Percentiles rank a stretch among this genome's conserved stretches.
These are phyloP conservation scores for Folsomia manolachei DNA, from an alignment of 2,888 invertebrate species.

Conservation along the genomic window DNA sequence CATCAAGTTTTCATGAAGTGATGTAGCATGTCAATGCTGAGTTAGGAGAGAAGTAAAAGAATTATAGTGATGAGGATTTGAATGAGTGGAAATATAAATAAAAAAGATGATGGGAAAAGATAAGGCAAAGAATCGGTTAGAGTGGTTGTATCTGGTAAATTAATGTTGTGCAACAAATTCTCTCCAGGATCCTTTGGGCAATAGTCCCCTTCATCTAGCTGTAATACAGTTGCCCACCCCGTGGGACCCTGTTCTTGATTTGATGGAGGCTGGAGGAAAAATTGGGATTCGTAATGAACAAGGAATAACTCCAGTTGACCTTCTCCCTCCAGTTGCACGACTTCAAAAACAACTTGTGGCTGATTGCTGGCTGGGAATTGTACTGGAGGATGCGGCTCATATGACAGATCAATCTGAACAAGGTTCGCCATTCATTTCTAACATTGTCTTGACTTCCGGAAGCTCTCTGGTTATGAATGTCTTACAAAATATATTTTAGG, in stretches of 20 bases:
- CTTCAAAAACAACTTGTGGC: conserved; percentile 56
- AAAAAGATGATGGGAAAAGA: not conserved
- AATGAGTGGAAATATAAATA: not conserved
- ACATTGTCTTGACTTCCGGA: not conserved
- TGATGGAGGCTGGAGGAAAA: conserved; percentile 58
- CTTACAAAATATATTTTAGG: conserved; percentile 26
- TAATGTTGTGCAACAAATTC: not conserved
- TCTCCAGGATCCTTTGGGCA: conserved; percentile 60
- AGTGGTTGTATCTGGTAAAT: not conserved
- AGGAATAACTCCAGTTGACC: conserved; percentile 58
- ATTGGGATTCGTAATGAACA: conserved; percentile 57
- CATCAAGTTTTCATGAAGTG: not conserved
- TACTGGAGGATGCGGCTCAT: conserved; percentile 50
- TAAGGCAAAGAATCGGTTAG: not conserved
- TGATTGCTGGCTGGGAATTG: conserved; percentile 54
- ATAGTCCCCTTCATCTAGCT: conserved; percentile 62
- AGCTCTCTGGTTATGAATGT: not conserved
- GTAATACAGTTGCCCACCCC: conserved; percentile 59
- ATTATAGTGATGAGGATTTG: conserved; percentile 3
- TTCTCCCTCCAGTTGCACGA: conserved; percentile 55
- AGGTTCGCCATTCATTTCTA: conserved; percentile 27
- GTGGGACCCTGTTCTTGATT: conserved; percentile 58
- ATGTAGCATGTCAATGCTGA: not conserved
- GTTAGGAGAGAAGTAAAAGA: not conserved
- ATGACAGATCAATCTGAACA: conserved; percentile 49